Evolutionary conservation across 2,888 invertebrate species (phyloP), one percentile per base, ranked within the genome.

Genomic region (Ormyrus pomaceus): DNA sequence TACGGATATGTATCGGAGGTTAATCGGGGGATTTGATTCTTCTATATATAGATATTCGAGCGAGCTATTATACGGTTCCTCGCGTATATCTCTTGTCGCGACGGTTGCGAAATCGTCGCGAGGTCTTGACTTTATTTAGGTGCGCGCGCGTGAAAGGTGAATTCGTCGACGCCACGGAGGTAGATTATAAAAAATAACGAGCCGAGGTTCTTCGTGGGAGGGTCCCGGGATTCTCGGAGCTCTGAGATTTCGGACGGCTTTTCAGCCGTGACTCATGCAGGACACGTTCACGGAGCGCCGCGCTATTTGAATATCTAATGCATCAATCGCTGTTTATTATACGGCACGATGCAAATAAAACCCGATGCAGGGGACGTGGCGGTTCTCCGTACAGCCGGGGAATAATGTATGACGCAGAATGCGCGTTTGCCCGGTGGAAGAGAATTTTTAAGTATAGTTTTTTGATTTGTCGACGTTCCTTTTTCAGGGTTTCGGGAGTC

Each of bases 261-360:
- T 9, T 56, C n/a, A 56, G 56, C n/a, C 34, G 48, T 72, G 77
- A 78, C 53, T 78, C 65, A 78, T 72, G 13, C 61, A 10, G 13
- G 19, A 6, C 34, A 58, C 8, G 13, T 76, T 62, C 19, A 34
- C 64, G 46, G 9, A 34, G 6, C 10, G 50, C 50, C 69, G 73
- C 77, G 71, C 48, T 51, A 64, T 80, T 75, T 78, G 75, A 77
- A 72, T 79, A 69, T 79, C 77, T 74, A 75, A 72, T 55, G 45
- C 76, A 64, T 46, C 66, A 58, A 56, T 74, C 58, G 64, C 73
- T 34, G 46, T 70, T 34, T 2, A 2, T 34, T 3, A 2, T 34
- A 3, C 34, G 34, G 34, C 34, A 34, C 34, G 34, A 34, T 3
- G 34, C 34, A 34, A 34, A 34, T 2, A 34, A 34, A 34, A 34